A percentile compares a stretch with the other conserved stretches of the same genome.
phyloP scores from a whole-genome alignment of 2,113 vertebrate species.

The Oryzias melastigma region DNA sequence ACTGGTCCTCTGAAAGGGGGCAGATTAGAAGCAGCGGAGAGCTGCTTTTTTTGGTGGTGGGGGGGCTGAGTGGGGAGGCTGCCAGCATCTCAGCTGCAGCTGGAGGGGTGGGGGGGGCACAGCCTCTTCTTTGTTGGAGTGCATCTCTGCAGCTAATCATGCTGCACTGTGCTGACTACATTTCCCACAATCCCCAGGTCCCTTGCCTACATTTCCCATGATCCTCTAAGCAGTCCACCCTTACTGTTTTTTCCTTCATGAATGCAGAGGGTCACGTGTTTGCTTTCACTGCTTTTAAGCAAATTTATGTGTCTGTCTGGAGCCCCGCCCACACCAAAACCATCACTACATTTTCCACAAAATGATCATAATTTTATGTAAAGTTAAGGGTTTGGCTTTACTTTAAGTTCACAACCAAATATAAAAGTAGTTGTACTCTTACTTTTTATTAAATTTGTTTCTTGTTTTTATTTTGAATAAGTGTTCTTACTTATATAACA shows the following conservation, averaged over 20 bases:
- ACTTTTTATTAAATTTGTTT: too few species aligned
- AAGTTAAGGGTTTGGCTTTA: too few species aligned
- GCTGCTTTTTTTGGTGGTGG: conserved; percentile 21
- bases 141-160: conserved; percentile 2
- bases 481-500: too few species aligned
- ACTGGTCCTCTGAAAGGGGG: conserved; percentile 36
- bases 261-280: too few species aligned
- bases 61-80: conserved; percentile 18
- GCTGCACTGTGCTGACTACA: conserved; percentile 28
- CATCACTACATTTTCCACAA: too few species aligned
- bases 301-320: too few species aligned
- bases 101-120: background rate
- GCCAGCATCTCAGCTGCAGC: background rate
- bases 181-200: conserved; percentile 38
- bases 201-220: conserved; percentile 27
- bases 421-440: too few species aligned
- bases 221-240: conserved; percentile 18
- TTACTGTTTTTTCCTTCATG: background rate
- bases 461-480: too few species aligned
- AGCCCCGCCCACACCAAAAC: too few species aligned
- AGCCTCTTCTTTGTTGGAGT: background rate
- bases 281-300: too few species aligned
- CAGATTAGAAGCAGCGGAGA: conserved; percentile 61
- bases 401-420: too few species aligned
- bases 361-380: too few species aligned